phyloP scores from a whole-genome alignment of 2,797 vertebrate species.

The Prionace glauca region DNA sequence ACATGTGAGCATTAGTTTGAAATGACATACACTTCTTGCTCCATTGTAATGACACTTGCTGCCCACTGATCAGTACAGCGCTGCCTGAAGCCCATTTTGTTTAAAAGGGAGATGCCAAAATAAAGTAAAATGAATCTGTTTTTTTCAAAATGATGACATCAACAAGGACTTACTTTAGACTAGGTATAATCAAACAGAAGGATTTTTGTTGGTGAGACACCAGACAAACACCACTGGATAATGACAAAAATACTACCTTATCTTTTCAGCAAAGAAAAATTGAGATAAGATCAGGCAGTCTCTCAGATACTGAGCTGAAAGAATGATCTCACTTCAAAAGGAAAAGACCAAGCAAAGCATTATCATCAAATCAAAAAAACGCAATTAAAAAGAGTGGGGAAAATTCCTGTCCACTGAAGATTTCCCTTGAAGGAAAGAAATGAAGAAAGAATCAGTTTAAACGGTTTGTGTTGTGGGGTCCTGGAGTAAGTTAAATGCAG shows the following conservation, averaged over 20 bases:
- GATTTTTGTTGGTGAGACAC: neutral
- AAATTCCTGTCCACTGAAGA: neutral
- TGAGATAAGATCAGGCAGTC: neutral
- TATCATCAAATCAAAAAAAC: neutral
- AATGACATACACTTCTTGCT: neutral
- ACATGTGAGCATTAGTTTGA: neutral
- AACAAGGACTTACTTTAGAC: neutral
- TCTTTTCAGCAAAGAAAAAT: constrained; percentile 12
- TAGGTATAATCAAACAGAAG: neutral
- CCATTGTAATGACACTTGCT: neutral
- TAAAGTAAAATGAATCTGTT: neutral
- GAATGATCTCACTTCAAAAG: neutral
- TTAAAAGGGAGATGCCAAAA: neutral
- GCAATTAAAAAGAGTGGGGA: neutral
- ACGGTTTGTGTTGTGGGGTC: neutral
- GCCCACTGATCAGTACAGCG: neutral
- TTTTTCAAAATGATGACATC: neutral
- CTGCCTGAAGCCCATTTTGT: neutral
- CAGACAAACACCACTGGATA: neutral
- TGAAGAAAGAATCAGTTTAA: neutral
- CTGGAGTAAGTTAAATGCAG: neutral
- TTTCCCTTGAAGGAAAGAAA: neutral
- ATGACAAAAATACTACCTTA: neutral
- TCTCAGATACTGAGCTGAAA: neutral
- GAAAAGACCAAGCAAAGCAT: neutral